These are phyloP conservation scores for Protobothrops flavoviridis DNA, from an alignment of 2,113 vertebrate species.

Conservation along the genomic window DNA sequence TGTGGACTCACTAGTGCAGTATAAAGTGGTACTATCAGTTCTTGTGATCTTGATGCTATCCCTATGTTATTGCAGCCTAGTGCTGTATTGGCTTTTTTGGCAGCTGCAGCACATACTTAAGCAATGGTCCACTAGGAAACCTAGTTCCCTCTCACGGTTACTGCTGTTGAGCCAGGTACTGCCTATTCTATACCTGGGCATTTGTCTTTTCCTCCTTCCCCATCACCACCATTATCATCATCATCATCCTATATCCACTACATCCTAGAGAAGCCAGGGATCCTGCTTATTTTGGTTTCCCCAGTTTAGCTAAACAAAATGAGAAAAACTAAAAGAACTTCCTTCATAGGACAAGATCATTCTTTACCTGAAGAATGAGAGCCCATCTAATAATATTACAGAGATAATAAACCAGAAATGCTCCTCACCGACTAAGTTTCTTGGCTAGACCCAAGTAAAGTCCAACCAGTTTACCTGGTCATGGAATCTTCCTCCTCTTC, in stretches of 20 bases:
- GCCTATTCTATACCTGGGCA: background rate
- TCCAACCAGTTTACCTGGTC: slow-evolving; percentile 66
- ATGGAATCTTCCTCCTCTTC: slow-evolving; percentile 60
- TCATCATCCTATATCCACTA: background rate
- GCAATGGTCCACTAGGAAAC: too few relatives aligned
- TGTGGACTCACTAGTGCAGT: too few relatives aligned
- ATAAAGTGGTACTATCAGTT: too few relatives aligned
- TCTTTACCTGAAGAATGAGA: background rate
- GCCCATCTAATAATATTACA: background rate
- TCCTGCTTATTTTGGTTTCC: background rate
- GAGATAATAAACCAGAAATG: background rate
- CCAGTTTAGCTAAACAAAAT: background rate
- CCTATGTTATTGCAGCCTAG: too few relatives aligned
- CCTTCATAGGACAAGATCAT: background rate
- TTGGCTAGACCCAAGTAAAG: background rate
- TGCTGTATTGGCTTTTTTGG: too few relatives aligned
- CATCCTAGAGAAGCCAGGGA: background rate
- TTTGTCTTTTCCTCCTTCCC: background rate
- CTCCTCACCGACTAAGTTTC: background rate
- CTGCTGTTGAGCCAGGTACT: background rate
- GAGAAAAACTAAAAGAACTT: background rate
- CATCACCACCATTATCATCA: background rate
- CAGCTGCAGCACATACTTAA: too few relatives aligned
- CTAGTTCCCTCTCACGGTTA: background rate
- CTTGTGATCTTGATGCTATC: too few relatives aligned